These are phyloP conservation scores for Amiota communis DNA, from an alignment of 2,888 invertebrate species.

Conservation along the genomic window DNA sequence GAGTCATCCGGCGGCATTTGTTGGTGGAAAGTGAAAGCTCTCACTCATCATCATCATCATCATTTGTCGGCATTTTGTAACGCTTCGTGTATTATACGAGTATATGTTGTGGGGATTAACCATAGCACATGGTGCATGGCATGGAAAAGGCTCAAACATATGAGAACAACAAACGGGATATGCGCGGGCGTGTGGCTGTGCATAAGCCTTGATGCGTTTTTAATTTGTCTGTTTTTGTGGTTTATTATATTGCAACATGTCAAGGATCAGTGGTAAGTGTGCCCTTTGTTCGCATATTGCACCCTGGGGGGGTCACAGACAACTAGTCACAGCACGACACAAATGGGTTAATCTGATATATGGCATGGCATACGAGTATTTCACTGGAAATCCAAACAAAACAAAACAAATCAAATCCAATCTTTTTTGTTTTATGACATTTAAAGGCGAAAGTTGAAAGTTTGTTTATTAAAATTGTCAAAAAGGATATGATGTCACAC, in stretches of 20 bases:
- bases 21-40: constrained; percentile 13
- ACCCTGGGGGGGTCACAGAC: neutral
- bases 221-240: constrained; percentile 28
- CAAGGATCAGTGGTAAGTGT: constrained; percentile 3
- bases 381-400: neutral
- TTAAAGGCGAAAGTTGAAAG: constrained; percentile 8
- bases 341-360: constrained; percentile 17
- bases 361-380: neutral
- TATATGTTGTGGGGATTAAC: constrained; percentile 3
- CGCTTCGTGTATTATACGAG: neutral
- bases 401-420: too few relatives aligned
- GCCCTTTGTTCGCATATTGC: neutral
- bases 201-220: constrained; percentile 12
- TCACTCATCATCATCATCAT: neutral
- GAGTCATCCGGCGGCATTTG: constrained; percentile 12
- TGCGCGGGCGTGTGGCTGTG: neutral
- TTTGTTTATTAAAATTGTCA: neutral
- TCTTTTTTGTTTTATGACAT: neutral
- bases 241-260: constrained; percentile 23
- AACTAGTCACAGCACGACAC: neutral
- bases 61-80: neutral
- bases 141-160: neutral
- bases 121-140: neutral
- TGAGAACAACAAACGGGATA: neutral
- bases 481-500: neutral